Evolutionary conservation across 2,797 vertebrate species (phyloP).

Genomic region (Astyanax mexicanus): DNA sequence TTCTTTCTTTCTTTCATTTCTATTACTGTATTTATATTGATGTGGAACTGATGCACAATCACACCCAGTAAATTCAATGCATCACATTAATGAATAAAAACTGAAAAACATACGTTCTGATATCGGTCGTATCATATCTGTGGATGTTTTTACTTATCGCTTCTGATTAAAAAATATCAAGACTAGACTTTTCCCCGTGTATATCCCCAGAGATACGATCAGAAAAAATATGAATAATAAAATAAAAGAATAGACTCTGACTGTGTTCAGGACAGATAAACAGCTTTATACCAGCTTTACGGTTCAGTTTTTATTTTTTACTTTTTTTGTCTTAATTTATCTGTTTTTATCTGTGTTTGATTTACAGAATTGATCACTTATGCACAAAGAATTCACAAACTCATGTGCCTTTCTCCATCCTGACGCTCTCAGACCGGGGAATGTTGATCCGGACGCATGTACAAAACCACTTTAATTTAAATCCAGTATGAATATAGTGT

Average conservation of each 20-base stretch:
- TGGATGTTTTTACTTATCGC: slow-evolving; percentile 65
- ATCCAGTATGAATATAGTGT: slow-evolving; percentile 78
- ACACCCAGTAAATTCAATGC: neutral
- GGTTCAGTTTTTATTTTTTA: slow-evolving; percentile 9
- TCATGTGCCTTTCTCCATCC: slow-evolving; percentile 92
- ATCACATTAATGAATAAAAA: neutral
- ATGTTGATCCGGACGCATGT: slow-evolving; percentile 86
- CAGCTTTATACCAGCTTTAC: slow-evolving; percentile 5
- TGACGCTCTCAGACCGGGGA: slow-evolving; percentile 80
- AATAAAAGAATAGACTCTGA: slow-evolving; percentile 25
- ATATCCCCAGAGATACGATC: slow-evolving; percentile 47
- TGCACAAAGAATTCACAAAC: slow-evolving; percentile 79
- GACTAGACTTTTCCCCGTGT: slow-evolving; percentile 46
- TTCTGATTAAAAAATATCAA: slow-evolving; percentile 63
- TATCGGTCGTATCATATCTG: slow-evolving; percentile 64
- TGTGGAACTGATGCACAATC: neutral
- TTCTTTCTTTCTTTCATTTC: no score
- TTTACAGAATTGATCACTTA: slow-evolving; percentile 80
- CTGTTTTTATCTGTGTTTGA: slow-evolving; percentile 66
- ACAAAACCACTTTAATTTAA: slow-evolving; percentile 78
- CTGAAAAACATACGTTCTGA: slow-evolving; percentile 15
- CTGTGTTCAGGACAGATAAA: neutral
- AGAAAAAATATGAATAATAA: slow-evolving; percentile 46
- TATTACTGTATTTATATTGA: neutral
- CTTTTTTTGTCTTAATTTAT: neutral